Evolutionary conservation across 2,888 invertebrate genomes (phyloP), one percentile per base, ranked within the genome.

Genomic region (Aspidiotus rigidus): DNA sequence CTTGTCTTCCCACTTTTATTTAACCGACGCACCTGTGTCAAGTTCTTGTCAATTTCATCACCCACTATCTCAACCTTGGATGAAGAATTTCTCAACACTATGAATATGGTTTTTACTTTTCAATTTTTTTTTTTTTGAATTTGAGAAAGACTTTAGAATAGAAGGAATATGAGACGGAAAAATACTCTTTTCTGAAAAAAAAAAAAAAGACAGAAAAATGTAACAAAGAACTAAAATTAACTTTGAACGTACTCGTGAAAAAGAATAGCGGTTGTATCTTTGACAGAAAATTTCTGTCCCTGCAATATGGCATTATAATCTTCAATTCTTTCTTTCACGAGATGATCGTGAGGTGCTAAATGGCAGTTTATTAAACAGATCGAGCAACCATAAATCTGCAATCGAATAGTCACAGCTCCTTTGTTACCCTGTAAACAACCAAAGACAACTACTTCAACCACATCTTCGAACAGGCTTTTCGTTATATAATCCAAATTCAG

Each of bases 281-380:
- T 80, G 71, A 79, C 85, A 75, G 87, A 86, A 76, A 92, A 95
- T 69, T 83, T 82, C 78, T 94, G 94, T 74, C 87, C 85, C 74
- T 88, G 87, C 56, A 96, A 80, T 72, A 96, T 93, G 40, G 85
- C 85, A 76, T 91, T 89, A 77, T 93, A 95, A 77, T 96, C 94
- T 74, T 86, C 84, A 69, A 96, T 85, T 70, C 96, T 83, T 74
- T 92, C 91, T n/a, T 87, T 84, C 64, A 92, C 79, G 73, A 89
- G 83, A 74, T 90, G 85, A 76, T 93, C 91, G 76, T 96, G 95
- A 6, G 96, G 91, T 2, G 93, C 89, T 74, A 97, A 79, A 79
- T 97, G 96, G 61, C 89, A 85, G 77, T 94, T 95, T 9, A 96
- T 88, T 69, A 95, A 83, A 76, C 93, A 90, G 64, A 95, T 77